Evolutionary conservation across 2,113 vertebrate genomes (phyloP).

Genomic region (Tupaia tana): DNA sequence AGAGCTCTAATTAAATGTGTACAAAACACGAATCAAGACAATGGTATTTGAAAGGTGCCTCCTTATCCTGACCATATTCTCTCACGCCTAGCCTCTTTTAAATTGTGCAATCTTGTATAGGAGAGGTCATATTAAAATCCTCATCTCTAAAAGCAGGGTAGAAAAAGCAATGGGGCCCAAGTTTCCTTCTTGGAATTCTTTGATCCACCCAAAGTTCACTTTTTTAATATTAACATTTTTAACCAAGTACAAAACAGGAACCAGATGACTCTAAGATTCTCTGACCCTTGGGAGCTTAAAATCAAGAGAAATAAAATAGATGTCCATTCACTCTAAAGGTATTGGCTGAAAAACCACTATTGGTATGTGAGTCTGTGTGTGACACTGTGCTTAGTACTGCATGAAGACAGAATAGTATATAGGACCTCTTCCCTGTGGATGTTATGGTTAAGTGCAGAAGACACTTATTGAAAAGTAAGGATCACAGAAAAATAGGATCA

Average conservation of each 20-base stretch:
- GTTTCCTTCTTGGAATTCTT: background rate
- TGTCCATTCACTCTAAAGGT: background rate
- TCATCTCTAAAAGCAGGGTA: background rate
- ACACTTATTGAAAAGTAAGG: background rate
- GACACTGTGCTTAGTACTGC: background rate
- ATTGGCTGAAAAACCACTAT: background rate
- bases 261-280: background rate
- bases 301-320: background rate
- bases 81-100: background rate
- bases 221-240: background rate
- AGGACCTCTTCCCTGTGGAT: background rate
- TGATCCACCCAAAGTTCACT: background rate
- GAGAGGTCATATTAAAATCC: background rate
- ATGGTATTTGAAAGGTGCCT: background rate
- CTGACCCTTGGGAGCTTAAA: background rate
- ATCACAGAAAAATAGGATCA: conserved; percentile 10
- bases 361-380: too few species aligned
- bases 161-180: background rate
- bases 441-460: background rate
- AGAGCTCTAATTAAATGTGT: background rate
- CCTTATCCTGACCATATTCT: background rate
- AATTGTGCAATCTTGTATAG: background rate
- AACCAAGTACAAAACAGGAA: background rate
- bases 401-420: background rate
- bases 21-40: background rate